Conservation (phyloP, 2,113 vertebrate genomes). For the Entelurus aequoreus region DNA sequence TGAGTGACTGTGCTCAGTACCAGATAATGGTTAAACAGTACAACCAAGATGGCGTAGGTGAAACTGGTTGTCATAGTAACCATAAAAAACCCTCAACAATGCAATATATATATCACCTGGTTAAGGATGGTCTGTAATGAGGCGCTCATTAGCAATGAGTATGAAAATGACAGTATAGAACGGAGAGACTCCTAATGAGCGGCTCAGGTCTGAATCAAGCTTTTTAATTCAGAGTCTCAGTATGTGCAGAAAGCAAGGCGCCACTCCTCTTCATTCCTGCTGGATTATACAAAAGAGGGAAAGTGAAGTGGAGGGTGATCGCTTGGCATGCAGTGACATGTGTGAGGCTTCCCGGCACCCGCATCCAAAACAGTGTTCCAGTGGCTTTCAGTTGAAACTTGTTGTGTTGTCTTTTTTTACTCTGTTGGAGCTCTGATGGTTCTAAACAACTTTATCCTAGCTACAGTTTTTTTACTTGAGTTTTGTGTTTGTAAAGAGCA, state of each 20-base stretch:
- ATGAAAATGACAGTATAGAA: background rate
- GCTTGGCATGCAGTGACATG: conserved; percentile 43
- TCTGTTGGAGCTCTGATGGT: too few relatives aligned
- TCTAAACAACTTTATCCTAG: too few relatives aligned
- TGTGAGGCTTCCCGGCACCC: conserved; percentile 7
- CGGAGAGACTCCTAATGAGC: conserved; percentile 7
- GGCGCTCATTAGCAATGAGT: background rate
- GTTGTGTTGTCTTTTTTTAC: background rate
- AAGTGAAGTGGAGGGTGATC: conserved; percentile 9
- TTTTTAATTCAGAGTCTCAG: conserved; percentile 5
- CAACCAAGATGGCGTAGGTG: background rate
- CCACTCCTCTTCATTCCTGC: conserved; percentile 27
- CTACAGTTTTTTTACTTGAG: too few relatives aligned
- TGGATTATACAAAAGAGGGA: conserved; percentile 16
- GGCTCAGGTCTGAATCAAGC: background rate
- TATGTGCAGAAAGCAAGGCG: conserved; percentile 23
- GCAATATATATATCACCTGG: background rate
- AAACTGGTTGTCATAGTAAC: conserved; percentile 1
- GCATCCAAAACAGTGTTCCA: conserved; percentile 24
- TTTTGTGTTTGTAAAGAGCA: too few relatives aligned
- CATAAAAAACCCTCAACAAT: too few relatives aligned
- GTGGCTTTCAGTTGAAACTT: conserved; percentile 28
- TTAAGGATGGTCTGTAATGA: background rate
- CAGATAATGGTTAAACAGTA: background rate
- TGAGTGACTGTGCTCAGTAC: background rate